Conservation (phyloP, 92 coral and sea anemone genomes). For the Paragorgia papillata region DNA sequence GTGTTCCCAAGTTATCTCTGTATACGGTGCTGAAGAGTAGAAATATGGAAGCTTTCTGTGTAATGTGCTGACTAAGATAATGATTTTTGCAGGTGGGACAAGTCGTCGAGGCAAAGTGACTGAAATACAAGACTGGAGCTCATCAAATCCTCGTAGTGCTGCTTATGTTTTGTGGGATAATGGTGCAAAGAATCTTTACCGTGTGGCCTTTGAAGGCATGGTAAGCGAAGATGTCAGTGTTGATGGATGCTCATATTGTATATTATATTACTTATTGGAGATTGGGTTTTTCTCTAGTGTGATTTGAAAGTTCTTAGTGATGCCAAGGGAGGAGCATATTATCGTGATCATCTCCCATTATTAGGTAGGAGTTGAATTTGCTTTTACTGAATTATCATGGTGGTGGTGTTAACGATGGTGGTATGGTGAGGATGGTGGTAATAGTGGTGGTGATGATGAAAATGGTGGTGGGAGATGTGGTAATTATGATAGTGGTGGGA, state of each 20-base stretch:
- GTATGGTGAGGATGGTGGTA: too few species aligned
- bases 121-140: constrained; percentile 98
- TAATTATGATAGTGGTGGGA: too few species aligned
- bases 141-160: constrained; percentile 95
- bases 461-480: too few species aligned
- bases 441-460: too few species aligned
- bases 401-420: too few species aligned
- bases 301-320: constrained; percentile 95
- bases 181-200: constrained; percentile 91
- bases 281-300: constrained; percentile 54
- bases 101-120: constrained; percentile 96
- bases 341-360: constrained; percentile 90
- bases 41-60: too few species aligned
- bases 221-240: constrained; percentile 37
- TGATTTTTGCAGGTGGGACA: constrained; percentile 89
- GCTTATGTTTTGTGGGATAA: constrained; percentile 96
- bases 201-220: constrained; percentile 99
- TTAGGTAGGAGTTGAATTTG: constrained; percentile 55
- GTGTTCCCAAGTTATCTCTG: too few species aligned
- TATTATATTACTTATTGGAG: background rate
- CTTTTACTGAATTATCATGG: too few species aligned
- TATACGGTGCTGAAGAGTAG: too few species aligned
- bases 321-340: constrained; percentile 93
- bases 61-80: too few species aligned
- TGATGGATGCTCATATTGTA: background rate